Base-by-base conservation (phyloP, 1,140 invertebrate genomes). In the Bathynomus jamesi region DNA sequence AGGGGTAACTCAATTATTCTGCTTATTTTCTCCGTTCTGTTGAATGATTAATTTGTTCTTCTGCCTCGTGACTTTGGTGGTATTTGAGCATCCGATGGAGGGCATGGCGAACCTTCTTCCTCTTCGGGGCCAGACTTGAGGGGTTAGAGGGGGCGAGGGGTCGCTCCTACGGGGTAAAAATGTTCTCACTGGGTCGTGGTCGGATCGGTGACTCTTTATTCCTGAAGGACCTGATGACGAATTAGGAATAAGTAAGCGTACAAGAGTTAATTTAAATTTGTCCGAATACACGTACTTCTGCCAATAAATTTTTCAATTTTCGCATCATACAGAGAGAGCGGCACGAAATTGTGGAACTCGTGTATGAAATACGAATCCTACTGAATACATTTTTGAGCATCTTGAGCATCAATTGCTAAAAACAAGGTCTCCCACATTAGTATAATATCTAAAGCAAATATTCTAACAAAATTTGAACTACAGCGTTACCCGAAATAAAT, bases 111-210 rank as follows among this genome's bases (percentile, higher is more conserved):
- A 63, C 46, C 0, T 67, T 70, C 13, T 68, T 40, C 61, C 79
- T 78, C 40, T 80, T 82, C 28, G 80, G 79, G 17, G 80, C 76
- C 3, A 78, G 61, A 73, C 76, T 74, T 32, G 64, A 32, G 11
- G 69, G 76, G 31, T 62, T 64, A 28, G 70, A 65, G 8, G 65
- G 28, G 67, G 69, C 79, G 78, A 76, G 76, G 62, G 68, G 72
- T 28, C 67, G 78, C 61, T 70, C 73, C 73, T 74, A 78, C 67
- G 76, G 73, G n/a, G 71, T 74, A 72, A 76, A 69, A 78, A 77
- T 76, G 75, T 72, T 75, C 72, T 78, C 72, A 76, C 75, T 77
- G 61, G 40, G 67, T 65, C 30, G n/a, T 64, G 21, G 2, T 29
- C 61, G 61, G 53, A 13, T 1, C 32, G 67, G 61, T 61, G 61